Percentiles rank a stretch among this genome's conserved stretches.
These are phyloP conservation scores for Falcaria lacertinaria DNA, from an alignment of 2,888 invertebrate genomes.

Conservation along the genomic window DNA sequence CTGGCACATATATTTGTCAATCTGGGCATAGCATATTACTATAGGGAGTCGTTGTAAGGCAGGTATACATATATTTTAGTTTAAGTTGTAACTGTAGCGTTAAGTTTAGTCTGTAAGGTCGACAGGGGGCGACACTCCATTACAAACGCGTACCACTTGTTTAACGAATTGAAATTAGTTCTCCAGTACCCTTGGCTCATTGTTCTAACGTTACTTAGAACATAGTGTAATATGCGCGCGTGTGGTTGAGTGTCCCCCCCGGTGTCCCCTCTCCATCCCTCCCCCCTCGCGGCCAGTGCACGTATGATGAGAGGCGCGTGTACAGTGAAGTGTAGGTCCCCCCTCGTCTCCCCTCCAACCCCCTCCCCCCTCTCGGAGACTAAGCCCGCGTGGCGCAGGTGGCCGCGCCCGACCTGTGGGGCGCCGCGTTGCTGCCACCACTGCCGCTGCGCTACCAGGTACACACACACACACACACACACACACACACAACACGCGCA, in stretches of 20 bases:
- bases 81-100: constrained; percentile 14
- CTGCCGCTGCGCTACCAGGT: constrained; percentile 66
- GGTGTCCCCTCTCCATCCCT: neutral
- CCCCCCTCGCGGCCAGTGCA: no score
- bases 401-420: constrained; percentile 54
- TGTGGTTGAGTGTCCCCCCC: neutral
- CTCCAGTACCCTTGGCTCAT: no score
- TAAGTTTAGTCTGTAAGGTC: constrained; percentile 2
- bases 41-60: constrained; percentile 4
- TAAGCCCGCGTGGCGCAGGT: no score
- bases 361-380: no score
- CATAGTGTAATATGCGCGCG: neutral
- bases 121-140: constrained; percentile 7
- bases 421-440: constrained; percentile 55
- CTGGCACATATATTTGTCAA: constrained; percentile 19
- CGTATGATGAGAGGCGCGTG: no score
- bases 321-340: no score
- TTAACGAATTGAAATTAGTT: neutral
- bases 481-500: neutral
- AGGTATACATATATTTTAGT: neutral
- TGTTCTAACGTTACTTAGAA: no score
- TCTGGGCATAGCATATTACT: constrained; percentile 56
- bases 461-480: constrained; percentile 12
- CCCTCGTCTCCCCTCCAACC: no score
- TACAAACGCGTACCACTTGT: neutral